Evolutionary conservation across 2,888 invertebrate genomes (phyloP), one percentile per base, ranked within the genome.

Genomic region (Tachystola acroxantha): DNA sequence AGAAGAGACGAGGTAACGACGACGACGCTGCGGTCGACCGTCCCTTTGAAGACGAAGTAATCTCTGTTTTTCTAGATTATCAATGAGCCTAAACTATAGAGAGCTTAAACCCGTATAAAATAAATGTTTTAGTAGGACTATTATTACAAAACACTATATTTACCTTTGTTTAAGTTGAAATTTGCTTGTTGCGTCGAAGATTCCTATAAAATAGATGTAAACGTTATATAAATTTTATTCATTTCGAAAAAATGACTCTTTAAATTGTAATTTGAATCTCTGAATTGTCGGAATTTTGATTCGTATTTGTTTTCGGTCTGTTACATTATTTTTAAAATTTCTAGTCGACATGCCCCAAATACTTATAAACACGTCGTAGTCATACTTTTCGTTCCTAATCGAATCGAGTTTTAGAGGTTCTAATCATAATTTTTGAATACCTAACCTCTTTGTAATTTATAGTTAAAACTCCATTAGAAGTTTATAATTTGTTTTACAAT

Each of bases 71-170:
- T 76, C 73, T 70, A 68, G 75, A 74, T 50, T 53, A 59, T 68
- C 66, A 64, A 62, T 64, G 75, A 84, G 85, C 85, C 85, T 86
- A 85, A 64, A 70, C 63, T 63, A 71, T 84, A 85, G 73, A 85
- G 85, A 86, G 86, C 85, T 86, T 85, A 84, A 65, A 55, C 65
- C 71, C 72, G 62, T 75, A 77, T 72, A 63, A 73, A 74, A 65
- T 76, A 76, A 81, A 80, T 78, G 77, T 79, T 84, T 79, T 82
- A 78, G 74, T 82, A 84, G 77, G 66, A 71, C 61, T 79, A 79
- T 76, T 70, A 74, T 69, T 69, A 76, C 64, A 73, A 68, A 69
- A 69, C 65, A 64, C 66, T 74, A 69, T 84, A 84, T 84, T 84
- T 84, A 84, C 82, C 77, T 71, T 69, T 75, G 82, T 85, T 85